Evolutionary conservation across 2,888 invertebrate genomes (phyloP), one percentile per base, ranked within the genome.

Genomic region (Cantharis rustica): DNA sequence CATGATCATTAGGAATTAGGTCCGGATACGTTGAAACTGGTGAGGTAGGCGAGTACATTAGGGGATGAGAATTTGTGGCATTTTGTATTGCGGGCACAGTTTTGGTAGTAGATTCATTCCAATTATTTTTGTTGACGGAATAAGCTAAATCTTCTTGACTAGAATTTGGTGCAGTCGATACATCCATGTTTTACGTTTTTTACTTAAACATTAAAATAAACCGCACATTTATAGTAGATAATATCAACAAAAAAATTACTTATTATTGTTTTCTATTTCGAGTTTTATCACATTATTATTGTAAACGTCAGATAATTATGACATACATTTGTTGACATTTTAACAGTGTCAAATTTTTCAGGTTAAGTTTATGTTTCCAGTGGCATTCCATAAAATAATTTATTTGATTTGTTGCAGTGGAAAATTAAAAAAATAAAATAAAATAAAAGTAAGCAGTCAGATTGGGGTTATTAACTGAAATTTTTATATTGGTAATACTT

Each of bases 41-140:
- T 9, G 87, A 85, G 16, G 81, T 80, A 13, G 87, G 85, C 9
- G 86, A 86, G 79, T 83, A 84, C 88, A 89, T 88, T 73, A 89
- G 81, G 5, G 89, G 89, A 81, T 89, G 89, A 16, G 86, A 87
- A 82, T 88, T 85, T 63, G 88, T 89, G 68, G 88, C 88, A 81
- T 87, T 87, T 77, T 84, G 79, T 16, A 79, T 81, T 69, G 79
- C 15, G 7, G 80, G 80, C 23, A 80, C 68, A 64, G 68, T 79
- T 68, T 81, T 77, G 26, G 80, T 81, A 77, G 84, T 83, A 74
- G 82, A 80, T 69, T 81, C 78, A 73, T 79, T 79, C 17, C 77
- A 70, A 16, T 79, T 73, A 69, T 81, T 72, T 10, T 71, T 73
- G 69, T 77, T 78, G 73, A 75, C 26, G 3, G 80, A 76, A 68